Percentiles rank a stretch among this genome's conserved stretches.
Conservation (phyloP, 2,888 invertebrate genomes). For the Harpagoxenus sublaevis region DNA sequence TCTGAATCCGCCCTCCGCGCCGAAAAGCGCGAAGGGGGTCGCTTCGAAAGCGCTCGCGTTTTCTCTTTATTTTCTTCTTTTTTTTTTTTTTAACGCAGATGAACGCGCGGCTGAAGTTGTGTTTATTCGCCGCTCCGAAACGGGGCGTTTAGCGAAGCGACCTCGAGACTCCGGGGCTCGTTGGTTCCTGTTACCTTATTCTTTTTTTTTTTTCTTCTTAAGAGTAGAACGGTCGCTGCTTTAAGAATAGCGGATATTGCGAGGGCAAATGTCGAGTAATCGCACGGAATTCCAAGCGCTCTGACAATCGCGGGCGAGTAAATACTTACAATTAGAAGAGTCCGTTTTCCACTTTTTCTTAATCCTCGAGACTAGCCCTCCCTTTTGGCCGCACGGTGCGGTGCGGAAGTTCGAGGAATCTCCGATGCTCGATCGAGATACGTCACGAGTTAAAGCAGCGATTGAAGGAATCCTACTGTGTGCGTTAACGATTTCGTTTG, state of each 20-base stretch:
- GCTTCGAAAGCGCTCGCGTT: slow-evolving; percentile 1
- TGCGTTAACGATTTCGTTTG: slow-evolving; percentile 16
- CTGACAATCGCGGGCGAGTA: slow-evolving; percentile 41
- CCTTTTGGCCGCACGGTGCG: background rate
- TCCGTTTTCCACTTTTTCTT: slow-evolving; percentile 36
- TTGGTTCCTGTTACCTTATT: slow-evolving; percentile 19
- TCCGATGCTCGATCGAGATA: slow-evolving; percentile 23
- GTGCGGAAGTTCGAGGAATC: background rate
- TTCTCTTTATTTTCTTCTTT: background rate
- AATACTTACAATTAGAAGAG: slow-evolving; percentile 8
- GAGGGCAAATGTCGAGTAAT: background rate
- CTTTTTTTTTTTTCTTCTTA: background rate
- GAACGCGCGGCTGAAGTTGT: background rate
- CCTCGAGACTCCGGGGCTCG: background rate
- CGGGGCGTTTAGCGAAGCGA: slow-evolving; percentile 1
- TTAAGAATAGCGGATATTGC: background rate
- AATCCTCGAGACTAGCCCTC: slow-evolving; percentile 1
- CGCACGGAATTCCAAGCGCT: slow-evolving; percentile 1
- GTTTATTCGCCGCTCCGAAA: slow-evolving; percentile 16
- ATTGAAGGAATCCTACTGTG: background rate
- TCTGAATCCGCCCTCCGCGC: slow-evolving; percentile 10
- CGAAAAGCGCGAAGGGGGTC: background rate
- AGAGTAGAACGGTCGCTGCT: slow-evolving; percentile 32
- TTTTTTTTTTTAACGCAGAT: background rate
- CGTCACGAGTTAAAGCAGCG: slow-evolving; percentile 31